Evolutionary conservation across 2,113 vertebrate species (phyloP).

Genomic region (Otolemur garnettii): DNA sequence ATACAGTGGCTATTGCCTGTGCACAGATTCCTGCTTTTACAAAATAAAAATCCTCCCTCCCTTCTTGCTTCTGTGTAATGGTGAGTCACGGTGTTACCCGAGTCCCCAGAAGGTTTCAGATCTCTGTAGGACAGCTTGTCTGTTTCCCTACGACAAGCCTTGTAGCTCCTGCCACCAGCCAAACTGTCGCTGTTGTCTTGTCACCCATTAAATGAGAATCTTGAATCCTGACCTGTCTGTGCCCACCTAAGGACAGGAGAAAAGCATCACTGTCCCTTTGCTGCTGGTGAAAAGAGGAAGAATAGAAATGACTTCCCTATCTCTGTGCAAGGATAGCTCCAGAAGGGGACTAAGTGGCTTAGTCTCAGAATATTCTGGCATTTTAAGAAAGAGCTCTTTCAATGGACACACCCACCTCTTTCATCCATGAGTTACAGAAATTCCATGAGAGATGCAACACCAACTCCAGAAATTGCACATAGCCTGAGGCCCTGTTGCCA

Average conservation of each 20-base stretch:
- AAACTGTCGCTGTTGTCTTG: neutral
- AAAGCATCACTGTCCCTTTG: neutral
- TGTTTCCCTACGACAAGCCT: neutral
- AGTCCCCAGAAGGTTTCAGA: neutral
- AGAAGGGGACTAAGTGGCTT: neutral
- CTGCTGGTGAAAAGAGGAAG: neutral
- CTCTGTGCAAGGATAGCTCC: neutral
- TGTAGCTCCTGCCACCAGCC: neutral
- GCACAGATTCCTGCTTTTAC: neutral
- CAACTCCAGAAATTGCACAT: neutral
- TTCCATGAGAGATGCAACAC: neutral
- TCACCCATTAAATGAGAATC: neutral
- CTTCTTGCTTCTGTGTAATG: neutral
- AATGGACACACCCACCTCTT: neutral
- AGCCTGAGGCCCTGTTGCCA: neutral
- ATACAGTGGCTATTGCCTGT: no score
- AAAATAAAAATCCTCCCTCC: neutral
- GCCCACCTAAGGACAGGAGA: neutral
- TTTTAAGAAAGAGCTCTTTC: conserved; percentile 27
- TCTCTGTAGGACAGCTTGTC: neutral
- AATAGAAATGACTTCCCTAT: neutral
- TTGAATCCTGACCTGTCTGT: neutral
- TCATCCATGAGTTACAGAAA: neutral
- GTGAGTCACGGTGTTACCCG: neutral
- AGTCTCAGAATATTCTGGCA: neutral